phyloP scores from a whole-genome alignment of 2,888 invertebrate genomes.

The Dryomyza anilis region DNA sequence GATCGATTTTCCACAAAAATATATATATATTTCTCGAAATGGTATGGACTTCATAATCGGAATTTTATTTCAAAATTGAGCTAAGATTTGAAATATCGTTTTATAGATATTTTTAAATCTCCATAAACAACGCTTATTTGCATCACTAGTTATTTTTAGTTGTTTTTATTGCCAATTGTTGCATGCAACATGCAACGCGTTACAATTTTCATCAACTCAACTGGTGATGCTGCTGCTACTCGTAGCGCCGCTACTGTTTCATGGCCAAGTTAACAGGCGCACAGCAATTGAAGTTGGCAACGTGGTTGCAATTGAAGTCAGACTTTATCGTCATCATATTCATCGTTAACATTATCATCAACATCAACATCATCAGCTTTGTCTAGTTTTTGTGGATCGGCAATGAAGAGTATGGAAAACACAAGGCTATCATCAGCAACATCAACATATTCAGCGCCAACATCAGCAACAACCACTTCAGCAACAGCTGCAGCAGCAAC shows the following conservation, averaged over 20 bases:
- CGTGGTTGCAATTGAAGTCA: too few relatives aligned
- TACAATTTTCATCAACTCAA: neutral
- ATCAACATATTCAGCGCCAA: slow-evolving; percentile 18
- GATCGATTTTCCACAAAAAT: too few relatives aligned
- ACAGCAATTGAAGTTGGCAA: slow-evolving; percentile 13
- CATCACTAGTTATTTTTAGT: neutral
- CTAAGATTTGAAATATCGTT: too few relatives aligned
- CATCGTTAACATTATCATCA: neutral
- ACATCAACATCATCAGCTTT: neutral
- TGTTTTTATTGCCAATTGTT: neutral
- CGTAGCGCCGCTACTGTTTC: slow-evolving; percentile 29
- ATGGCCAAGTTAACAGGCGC: slow-evolving; percentile 36
- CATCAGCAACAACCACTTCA: too few relatives aligned
- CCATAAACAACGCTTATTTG: too few relatives aligned
- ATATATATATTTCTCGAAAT: too few relatives aligned
- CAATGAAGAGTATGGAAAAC: neutral
- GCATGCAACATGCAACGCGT: slow-evolving; percentile 28
- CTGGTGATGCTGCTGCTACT: neutral
- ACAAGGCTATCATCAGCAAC: slow-evolving; percentile 20
- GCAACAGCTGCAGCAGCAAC: too few relatives aligned
- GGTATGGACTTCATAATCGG: too few relatives aligned
- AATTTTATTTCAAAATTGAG: too few relatives aligned
- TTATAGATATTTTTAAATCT: too few relatives aligned
- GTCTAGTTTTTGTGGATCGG: neutral
- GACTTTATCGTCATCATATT: too few relatives aligned